Conservation (phyloP, 2,888 invertebrate genomes). For the Laothoe populi region DNA sequence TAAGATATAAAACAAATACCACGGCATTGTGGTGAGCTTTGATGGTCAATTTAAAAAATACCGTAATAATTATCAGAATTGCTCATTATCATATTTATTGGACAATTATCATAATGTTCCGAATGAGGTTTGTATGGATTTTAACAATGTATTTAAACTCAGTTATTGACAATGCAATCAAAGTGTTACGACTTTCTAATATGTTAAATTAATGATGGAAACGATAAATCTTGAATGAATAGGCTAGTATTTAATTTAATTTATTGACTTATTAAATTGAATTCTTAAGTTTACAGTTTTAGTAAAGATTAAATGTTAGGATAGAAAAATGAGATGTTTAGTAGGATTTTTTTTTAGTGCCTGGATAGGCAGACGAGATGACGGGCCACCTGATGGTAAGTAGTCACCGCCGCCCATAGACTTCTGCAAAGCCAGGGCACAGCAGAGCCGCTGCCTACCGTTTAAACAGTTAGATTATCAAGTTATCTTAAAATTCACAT, state of each 20-base stretch:
- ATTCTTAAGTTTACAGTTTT: background rate
- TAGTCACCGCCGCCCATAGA: too few relatives aligned
- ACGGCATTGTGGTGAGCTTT: slow-evolving; percentile 39
- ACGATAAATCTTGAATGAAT: background rate
- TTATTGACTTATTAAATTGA: background rate
- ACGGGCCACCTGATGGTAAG: too few relatives aligned
- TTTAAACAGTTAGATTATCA: too few relatives aligned
- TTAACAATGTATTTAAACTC: slow-evolving; percentile 9
- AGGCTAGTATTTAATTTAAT: background rate
- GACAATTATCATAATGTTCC: slow-evolving; percentile 46
- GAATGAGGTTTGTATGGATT: slow-evolving; percentile 35
- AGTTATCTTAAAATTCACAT: too few relatives aligned
- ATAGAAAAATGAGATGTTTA: too few relatives aligned
- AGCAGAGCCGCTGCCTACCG: too few relatives aligned
- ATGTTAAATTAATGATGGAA: background rate
- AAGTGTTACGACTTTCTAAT: background rate
- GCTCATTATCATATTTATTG: slow-evolving; percentile 48
- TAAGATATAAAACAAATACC: slow-evolving; percentile 34
- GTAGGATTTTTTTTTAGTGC: too few relatives aligned
- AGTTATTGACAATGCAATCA: slow-evolving; percentile 2
- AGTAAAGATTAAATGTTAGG: background rate
- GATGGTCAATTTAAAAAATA: slow-evolving; percentile 37
- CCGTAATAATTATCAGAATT: slow-evolving; percentile 41
- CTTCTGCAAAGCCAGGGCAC: too few relatives aligned
- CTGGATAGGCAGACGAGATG: too few relatives aligned